These are phyloP conservation scores for Boloria euphrosyne DNA, from an alignment of 2,888 invertebrate genomes.

Conservation along the genomic window DNA sequence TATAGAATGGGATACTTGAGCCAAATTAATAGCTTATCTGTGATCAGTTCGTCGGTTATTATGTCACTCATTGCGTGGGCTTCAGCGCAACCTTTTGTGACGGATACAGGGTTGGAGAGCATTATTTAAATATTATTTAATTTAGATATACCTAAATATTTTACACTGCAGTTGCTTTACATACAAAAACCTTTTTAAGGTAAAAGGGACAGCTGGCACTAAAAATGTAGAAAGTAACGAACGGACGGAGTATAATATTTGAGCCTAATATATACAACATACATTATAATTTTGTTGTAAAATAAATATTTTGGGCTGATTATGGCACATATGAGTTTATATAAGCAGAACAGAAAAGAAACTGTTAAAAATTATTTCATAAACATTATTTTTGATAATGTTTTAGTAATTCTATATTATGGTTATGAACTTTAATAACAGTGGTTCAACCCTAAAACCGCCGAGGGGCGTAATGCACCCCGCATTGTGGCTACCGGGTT, in stretches of 20 bases:
- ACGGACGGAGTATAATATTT: no score
- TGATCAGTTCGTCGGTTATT: conserved; percentile 72
- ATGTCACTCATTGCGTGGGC: conserved; percentile 73
- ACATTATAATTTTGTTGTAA: no score
- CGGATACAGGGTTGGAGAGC: conserved; percentile 55
- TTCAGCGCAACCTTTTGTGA: conserved; percentile 57
- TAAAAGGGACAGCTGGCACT: no score
- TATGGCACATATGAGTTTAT: no score
- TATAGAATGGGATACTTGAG: conserved; percentile 71
- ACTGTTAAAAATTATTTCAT: no score
- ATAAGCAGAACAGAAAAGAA: no score
- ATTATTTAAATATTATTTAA: background rate
- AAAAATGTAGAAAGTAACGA: no score
- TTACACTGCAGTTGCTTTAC: background rate
- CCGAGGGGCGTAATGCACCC: conserved; percentile 64
- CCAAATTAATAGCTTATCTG: conserved; percentile 79
- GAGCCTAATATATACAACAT: no score
- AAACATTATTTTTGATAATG: no score
- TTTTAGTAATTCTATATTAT: no score
- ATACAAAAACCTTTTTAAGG: no score
- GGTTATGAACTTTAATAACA: background rate
- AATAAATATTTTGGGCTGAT: no score
- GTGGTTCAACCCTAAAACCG: conserved; percentile 57
- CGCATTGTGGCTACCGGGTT: conserved; percentile 58
- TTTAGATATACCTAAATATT: background rate